These are phyloP conservation scores for Drosophila demipolita DNA, from an alignment of 2,888 invertebrate genomes.

Conservation along the genomic window DNA sequence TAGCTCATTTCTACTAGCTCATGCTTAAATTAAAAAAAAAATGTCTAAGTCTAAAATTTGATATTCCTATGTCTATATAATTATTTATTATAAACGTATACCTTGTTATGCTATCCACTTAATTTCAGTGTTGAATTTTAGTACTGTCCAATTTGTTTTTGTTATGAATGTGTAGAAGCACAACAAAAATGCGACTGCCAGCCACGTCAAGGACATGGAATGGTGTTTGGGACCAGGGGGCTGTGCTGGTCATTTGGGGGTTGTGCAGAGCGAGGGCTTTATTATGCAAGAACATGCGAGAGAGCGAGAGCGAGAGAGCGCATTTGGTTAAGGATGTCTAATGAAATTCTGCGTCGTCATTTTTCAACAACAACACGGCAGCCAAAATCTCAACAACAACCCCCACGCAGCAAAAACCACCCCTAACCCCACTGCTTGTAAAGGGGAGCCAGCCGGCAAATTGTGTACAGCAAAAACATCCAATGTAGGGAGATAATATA, in stretches of 20 bases:
- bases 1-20: not conserved
- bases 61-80: not conserved
- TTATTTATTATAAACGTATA: not conserved
- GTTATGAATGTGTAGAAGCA: constrained; percentile 79
- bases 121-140: constrained; percentile 8
- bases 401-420: constrained; percentile 24
- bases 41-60: not conserved
- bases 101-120: not conserved
- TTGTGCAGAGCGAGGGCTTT: constrained; percentile 43
- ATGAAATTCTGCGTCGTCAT: constrained; percentile 72
- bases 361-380: constrained; percentile 59
- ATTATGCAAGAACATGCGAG: constrained; percentile 46
- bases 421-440: constrained; percentile 21
- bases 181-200: constrained; percentile 73
- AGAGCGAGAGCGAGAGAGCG: not conserved
- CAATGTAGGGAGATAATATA: constrained; percentile 4
- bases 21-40: no score
- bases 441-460: constrained; percentile 52
- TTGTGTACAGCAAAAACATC: constrained; percentile 34
- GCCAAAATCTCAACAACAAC: constrained; percentile 38
- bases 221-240: constrained; percentile 4
- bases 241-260: constrained; percentile 14
- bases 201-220: constrained; percentile 48
- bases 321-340: constrained; percentile 52
- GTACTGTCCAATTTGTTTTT: constrained; percentile 52